Evolutionary conservation across 2,888 invertebrate species (phyloP).

Genomic region (Platypus cylindrus): DNA sequence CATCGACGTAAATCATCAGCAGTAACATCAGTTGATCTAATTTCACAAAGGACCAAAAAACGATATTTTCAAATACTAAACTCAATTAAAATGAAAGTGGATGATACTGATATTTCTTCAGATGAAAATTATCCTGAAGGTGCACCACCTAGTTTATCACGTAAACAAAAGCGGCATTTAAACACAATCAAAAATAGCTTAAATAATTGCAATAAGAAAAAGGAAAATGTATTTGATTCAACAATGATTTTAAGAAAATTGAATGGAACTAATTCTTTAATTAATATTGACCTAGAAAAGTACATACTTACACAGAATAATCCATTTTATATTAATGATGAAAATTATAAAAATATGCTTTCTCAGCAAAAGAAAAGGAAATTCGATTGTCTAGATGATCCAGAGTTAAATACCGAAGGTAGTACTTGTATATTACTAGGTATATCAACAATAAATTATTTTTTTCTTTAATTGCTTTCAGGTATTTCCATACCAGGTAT

Average conservation of each 20-base stretch:
- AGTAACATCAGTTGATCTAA: slow-evolving; percentile 26
- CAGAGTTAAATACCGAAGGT: slow-evolving; percentile 61
- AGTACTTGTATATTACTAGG: too few species aligned
- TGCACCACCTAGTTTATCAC: slow-evolving; percentile 42
- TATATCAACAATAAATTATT: too few species aligned
- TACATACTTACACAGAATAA: slow-evolving; percentile 32
- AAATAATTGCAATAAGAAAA: slow-evolving; percentile 24
- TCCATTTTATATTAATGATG: slow-evolving; percentile 45
- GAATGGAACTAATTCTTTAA: too few species aligned
- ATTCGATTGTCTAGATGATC: slow-evolving; percentile 56
- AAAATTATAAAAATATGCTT: slow-evolving; percentile 56
- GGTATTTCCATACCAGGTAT: slow-evolving; percentile 62
- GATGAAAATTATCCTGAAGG: slow-evolving; percentile 70
- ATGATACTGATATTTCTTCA: slow-evolving; percentile 48
- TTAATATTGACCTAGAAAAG: slow-evolving; percentile 32
- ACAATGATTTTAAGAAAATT: slow-evolving; percentile 33
- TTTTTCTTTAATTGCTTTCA: slow-evolving; percentile 4
- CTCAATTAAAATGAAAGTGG: slow-evolving; percentile 56
- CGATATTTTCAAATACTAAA: slow-evolving; percentile 53
- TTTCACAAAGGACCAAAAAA: slow-evolving; percentile 34
- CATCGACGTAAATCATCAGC: slow-evolving; percentile 23
- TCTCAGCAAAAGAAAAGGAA: slow-evolving; percentile 58
- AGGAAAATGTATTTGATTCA: slow-evolving; percentile 34
- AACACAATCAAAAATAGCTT: slow-evolving; percentile 33
- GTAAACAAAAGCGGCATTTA: slow-evolving; percentile 45